Evolutionary conservation across 2,888 invertebrate species (phyloP).

Genomic region (Schizotus pectinicornis): DNA sequence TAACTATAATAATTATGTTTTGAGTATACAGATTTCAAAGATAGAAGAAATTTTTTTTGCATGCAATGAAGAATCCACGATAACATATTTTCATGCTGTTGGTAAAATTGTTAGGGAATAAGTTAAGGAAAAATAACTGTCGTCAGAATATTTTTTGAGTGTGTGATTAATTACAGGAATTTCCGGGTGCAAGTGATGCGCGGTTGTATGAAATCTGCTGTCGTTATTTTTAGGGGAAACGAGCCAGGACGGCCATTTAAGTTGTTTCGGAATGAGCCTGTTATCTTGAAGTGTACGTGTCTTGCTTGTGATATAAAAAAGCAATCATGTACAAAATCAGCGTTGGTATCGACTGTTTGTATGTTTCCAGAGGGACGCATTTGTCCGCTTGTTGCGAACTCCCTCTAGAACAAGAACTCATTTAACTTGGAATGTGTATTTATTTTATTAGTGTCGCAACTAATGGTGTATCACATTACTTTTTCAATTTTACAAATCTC

Average conservation of each 20-base stretch:
- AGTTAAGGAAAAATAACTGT: background rate
- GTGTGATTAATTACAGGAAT: constrained; percentile 3
- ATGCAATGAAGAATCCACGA: too few species aligned
- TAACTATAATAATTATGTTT: too few species aligned
- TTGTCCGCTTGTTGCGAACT: constrained; percentile 56
- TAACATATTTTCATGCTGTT: constrained; percentile 20
- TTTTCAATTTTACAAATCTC: constrained; percentile 38
- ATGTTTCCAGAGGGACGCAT: constrained; percentile 60
- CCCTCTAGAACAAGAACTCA: constrained; percentile 59
- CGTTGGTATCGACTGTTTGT: constrained; percentile 58
- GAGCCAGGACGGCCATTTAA: constrained; percentile 57
- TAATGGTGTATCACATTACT: constrained; percentile 57
- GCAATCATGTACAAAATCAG: constrained; percentile 61
- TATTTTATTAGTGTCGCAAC: constrained; percentile 59
- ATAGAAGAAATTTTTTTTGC: too few species aligned
- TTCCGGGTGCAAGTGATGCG: too few species aligned
- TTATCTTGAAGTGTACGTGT: constrained; percentile 59
- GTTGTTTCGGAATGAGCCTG: constrained; percentile 57
- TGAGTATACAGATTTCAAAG: too few species aligned
- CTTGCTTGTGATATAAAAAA: constrained; percentile 60
- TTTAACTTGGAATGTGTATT: constrained; percentile 61
- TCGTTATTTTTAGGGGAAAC: constrained; percentile 56
- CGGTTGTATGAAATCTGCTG: constrained; percentile 50
- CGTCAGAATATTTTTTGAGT: constrained; percentile 29
- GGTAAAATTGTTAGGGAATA: constrained; percentile 17